Conservation (phyloP, 2,888 invertebrate genomes). For the Mythimna loreyi region DNA sequence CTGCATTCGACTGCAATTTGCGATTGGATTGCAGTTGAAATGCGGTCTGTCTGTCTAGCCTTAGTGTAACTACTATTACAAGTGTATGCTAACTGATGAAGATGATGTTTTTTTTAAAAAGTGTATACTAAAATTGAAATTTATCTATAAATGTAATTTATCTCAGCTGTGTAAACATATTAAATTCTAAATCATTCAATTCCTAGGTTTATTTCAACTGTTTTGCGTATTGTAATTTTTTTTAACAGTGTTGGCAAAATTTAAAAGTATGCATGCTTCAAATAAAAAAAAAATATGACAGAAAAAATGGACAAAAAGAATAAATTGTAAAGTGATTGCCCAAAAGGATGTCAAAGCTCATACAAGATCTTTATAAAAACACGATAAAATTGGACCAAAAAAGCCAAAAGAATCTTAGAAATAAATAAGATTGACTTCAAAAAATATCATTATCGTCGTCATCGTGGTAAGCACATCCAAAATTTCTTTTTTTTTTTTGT, state of each 20-base stretch:
- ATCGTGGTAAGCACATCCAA: constrained; percentile 80
- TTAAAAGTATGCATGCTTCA: not conserved
- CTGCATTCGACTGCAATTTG: too few relatives aligned
- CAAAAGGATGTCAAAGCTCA: constrained; percentile 53
- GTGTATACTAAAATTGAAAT: not conserved
- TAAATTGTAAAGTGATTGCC: constrained; percentile 43
- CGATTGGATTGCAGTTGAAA: too few relatives aligned
- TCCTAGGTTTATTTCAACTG: constrained; percentile 32
- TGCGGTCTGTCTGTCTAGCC: too few relatives aligned
- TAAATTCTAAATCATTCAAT: constrained; percentile 33
- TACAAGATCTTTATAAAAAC: constrained; percentile 63
- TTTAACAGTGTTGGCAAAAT: not conserved
- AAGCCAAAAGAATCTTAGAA: constrained; percentile 68
- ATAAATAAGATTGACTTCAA: constrained; percentile 73
- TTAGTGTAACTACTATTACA: too few relatives aligned
- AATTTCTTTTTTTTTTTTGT: constrained; percentile 70
- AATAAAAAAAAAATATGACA: constrained; percentile 1
- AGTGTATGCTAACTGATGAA: not conserved
- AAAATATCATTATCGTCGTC: constrained; percentile 77
- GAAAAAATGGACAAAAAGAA: constrained; percentile 44
- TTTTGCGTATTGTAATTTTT: not conserved
- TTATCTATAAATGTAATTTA: constrained; percentile 27
- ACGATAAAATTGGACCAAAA: constrained; percentile 72
- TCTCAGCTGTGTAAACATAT: not conserved
- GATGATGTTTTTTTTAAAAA: constrained; percentile 21